phyloP scores from a whole-genome alignment of 35 echinoderm and acorn worm species.

The Stichopus chloronotus region DNA sequence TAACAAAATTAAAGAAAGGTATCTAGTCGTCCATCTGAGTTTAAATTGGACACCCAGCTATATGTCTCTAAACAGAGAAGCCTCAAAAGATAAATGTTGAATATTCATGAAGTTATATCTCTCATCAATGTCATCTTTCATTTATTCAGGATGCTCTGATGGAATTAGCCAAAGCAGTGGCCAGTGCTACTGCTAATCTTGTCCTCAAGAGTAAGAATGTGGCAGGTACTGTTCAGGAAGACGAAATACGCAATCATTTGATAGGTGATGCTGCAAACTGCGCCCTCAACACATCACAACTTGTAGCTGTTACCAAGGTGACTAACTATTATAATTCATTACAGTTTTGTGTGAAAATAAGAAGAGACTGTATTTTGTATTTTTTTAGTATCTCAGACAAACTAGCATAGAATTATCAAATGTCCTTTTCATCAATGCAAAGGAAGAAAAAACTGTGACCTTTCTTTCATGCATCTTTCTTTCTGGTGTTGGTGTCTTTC shows the following conservation, averaged over 20 bases:
- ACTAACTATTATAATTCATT: background rate
- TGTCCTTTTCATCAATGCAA: too few relatives aligned
- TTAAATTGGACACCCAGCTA: too few relatives aligned
- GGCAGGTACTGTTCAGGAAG: constrained; percentile 77
- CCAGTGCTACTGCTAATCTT: constrained; percentile 89
- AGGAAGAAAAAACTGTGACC: too few relatives aligned
- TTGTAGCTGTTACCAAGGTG: constrained; percentile 96
- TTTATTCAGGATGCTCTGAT: constrained; percentile 76
- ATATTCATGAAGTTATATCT: too few relatives aligned
- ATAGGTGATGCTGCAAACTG: constrained; percentile 88
- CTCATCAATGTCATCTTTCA: background rate
- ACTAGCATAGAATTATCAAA: too few relatives aligned
- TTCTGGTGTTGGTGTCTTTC: too few relatives aligned
- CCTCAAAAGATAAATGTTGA: too few relatives aligned
- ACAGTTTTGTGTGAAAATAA: background rate
- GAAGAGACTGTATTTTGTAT: background rate
- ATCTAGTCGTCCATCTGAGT: too few relatives aligned
- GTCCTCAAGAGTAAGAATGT: constrained; percentile 92
- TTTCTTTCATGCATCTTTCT: too few relatives aligned
- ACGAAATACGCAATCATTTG: constrained; percentile 76
- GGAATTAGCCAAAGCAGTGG: constrained; percentile 83
- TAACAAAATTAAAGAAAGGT: too few relatives aligned
- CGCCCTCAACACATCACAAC: constrained; percentile 91
- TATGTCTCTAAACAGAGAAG: too few relatives aligned
- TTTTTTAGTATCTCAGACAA: background rate